Base-by-base conservation (phyloP, 2,888 invertebrate genomes). In the Trichopria drosophilae region DNA sequence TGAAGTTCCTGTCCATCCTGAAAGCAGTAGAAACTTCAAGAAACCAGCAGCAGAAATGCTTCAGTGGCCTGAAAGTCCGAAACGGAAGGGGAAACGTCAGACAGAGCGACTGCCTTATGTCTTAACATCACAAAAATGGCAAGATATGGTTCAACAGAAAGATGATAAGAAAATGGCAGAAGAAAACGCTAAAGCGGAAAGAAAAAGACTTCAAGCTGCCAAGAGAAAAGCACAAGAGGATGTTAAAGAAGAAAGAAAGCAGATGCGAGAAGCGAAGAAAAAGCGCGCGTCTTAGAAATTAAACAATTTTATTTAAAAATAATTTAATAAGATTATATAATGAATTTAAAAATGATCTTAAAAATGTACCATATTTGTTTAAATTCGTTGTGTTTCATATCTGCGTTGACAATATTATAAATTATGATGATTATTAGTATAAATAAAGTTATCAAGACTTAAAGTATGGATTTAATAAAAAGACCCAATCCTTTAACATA, bases 71-170 rank as follows among this genome's bases (percentile, higher is more conserved):
- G 5, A 13, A 3, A 34, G 41, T 20, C 48, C 48, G 28, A 35
- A 48, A 26, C 41, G 48, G 41, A 41, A 48, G 24, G 48, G 48
- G 16, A 48, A 41, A 48, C 22, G n/a, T 28, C 29, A 29, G 32
- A 48, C 41, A 34, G 31, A 48, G 13, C n/a, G 48, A 41, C 28
- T 41, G 28, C 48, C 48, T n/a, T 48, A 19, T 22, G 41, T 35
- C 19, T 28, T 48, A 18, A 48, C 24, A 16, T 36, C 36, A 20
- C 28, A 41, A 13, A 15, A 28, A 19, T 48, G 48, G 41, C 23
- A 48, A 48, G 2, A 18, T n/a, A 23, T 24, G 19, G 35, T 41
- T 28, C 34, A 13, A 26, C 18, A 20, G 19, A 37, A 48, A 23
- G 28, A 26, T 35, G 36, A 41, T 20, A 41, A 48, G 16, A 39